phyloP scores from a whole-genome alignment of 2,888 invertebrate species.

The Coleophora flavipennella region DNA sequence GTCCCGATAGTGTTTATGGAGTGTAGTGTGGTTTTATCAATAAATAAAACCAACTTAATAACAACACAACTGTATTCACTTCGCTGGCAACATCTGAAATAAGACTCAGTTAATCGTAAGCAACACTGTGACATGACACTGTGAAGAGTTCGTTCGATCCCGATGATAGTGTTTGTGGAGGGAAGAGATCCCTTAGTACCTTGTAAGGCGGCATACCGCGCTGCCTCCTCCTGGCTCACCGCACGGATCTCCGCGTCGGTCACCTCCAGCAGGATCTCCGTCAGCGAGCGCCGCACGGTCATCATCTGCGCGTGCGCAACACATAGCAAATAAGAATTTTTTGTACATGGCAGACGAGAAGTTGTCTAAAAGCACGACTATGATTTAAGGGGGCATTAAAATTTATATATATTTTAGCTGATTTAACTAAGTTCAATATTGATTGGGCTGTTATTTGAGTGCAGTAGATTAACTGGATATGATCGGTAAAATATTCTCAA shows the following conservation, averaged over 20 bases:
- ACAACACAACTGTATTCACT: conserved; percentile 57
- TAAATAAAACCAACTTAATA: conserved; percentile 74
- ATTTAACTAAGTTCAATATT: too few relatives aligned
- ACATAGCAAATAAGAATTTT: too few relatives aligned
- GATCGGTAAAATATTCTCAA: too few relatives aligned
- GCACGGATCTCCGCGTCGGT: conserved; percentile 90
- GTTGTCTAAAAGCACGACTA: too few relatives aligned
- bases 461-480: too few relatives aligned
- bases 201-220: conserved; percentile 86
- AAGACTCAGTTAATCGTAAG: conserved; percentile 60
- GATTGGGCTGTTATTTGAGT: too few relatives aligned
- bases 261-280: conserved; percentile 94
- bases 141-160: conserved; percentile 31
- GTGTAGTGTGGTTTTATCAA: too few relatives aligned
- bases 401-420: too few relatives aligned
- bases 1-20: too few relatives aligned
- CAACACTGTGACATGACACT: too few relatives aligned
- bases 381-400: too few relatives aligned
- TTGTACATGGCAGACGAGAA: too few relatives aligned
- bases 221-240: conserved; percentile 89
- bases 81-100: conserved; percentile 61
- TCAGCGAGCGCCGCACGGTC: conserved; percentile 88
- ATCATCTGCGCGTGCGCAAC: conserved; percentile 77
- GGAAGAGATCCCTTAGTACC: conserved; percentile 73
- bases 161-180: conserved; percentile 44